A percentile compares a stretch with the other conserved stretches of the same genome.
phyloP scores from a whole-genome alignment of 2,888 invertebrate species.

The Hydrotaea diabolus region DNA sequence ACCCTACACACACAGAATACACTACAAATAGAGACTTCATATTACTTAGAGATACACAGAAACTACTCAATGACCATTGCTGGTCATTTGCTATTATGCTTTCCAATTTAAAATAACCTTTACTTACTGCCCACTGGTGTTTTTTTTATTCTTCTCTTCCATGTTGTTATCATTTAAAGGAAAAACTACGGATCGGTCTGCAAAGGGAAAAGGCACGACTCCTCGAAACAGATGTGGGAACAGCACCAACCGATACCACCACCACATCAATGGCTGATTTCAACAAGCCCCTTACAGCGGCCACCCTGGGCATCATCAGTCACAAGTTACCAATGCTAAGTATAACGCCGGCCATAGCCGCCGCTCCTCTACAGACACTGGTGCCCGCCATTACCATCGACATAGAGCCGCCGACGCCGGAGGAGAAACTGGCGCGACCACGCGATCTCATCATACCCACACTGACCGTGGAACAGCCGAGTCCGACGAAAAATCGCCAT shows the following conservation, averaged over 20 bases:
- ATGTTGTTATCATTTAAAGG: constrained; percentile 59
- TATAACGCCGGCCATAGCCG: constrained; percentile 61
- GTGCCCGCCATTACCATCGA: constrained; percentile 74
- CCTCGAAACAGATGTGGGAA: constrained; percentile 71
- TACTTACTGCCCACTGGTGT: background rate
- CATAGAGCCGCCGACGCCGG: constrained; percentile 75
- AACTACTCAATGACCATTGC: background rate
- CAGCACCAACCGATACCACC: constrained; percentile 72
- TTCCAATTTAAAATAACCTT: too few species aligned
- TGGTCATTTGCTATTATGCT: background rate
- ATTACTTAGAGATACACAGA: constrained; percentile 19
- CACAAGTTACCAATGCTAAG: constrained; percentile 64
- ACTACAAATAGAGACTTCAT: background rate
- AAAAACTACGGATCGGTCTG: constrained; percentile 67
- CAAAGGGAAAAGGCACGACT: constrained; percentile 64
- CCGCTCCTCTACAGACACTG: constrained; percentile 52
- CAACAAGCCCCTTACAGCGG: constrained; percentile 60
- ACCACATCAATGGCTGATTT: constrained; percentile 71
- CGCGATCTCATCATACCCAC: constrained; percentile 84
- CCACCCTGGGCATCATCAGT: constrained; percentile 28
- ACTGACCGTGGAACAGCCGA: constrained; percentile 86
- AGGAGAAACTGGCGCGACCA: constrained; percentile 77
- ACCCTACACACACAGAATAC: background rate
- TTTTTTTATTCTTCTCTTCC: background rate
- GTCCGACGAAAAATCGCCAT: constrained; percentile 83